Conservation (phyloP, 2,113 vertebrate genomes). For the Scatophagus argus region DNA sequence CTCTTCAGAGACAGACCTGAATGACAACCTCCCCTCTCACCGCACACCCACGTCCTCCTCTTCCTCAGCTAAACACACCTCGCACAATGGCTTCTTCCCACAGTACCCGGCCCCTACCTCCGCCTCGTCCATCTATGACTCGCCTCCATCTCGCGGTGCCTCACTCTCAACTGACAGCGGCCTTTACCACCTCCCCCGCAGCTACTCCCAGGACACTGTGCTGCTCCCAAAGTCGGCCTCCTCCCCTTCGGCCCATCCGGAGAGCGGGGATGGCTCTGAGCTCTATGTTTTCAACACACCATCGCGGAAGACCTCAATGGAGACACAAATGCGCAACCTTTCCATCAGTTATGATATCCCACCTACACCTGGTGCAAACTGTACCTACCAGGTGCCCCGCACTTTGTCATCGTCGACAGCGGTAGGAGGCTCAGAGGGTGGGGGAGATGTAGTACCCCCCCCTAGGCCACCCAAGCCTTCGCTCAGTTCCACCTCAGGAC, state of each 20-base stretch:
- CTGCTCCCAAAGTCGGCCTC: slow-evolving; percentile 88
- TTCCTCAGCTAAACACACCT: slow-evolving; percentile 86
- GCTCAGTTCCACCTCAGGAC: slow-evolving; percentile 73
- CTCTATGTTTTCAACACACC: slow-evolving; percentile 91
- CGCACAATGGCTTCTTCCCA: slow-evolving; percentile 92
- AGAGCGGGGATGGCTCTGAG: slow-evolving; percentile 84
- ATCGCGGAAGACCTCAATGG: slow-evolving; percentile 85
- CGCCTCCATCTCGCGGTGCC: slow-evolving; percentile 86
- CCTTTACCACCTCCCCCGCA: slow-evolving; percentile 94
- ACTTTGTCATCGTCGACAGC: slow-evolving; percentile 83
- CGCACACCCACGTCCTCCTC: slow-evolving; percentile 84
- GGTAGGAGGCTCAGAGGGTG: slow-evolving; percentile 67
- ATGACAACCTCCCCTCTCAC: slow-evolving; percentile 93
- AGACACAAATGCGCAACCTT: slow-evolving; percentile 90
- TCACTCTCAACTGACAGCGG: slow-evolving; percentile 86
- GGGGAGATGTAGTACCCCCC: slow-evolving; percentile 90
- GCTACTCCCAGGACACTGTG: slow-evolving; percentile 93
- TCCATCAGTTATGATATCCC: slow-evolving; percentile 97
- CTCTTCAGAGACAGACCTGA: slow-evolving; percentile 97
- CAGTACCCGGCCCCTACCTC: slow-evolving; percentile 85
- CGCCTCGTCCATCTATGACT: slow-evolving; percentile 89
- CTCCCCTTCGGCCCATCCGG: slow-evolving; percentile 83
- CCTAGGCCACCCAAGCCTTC: slow-evolving; percentile 96
- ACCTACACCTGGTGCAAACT: slow-evolving; percentile 91
- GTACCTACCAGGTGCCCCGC: slow-evolving; percentile 93